phyloP scores from a whole-genome alignment of 2,113 vertebrate genomes.

The Ageneiosus marmoratus region DNA sequence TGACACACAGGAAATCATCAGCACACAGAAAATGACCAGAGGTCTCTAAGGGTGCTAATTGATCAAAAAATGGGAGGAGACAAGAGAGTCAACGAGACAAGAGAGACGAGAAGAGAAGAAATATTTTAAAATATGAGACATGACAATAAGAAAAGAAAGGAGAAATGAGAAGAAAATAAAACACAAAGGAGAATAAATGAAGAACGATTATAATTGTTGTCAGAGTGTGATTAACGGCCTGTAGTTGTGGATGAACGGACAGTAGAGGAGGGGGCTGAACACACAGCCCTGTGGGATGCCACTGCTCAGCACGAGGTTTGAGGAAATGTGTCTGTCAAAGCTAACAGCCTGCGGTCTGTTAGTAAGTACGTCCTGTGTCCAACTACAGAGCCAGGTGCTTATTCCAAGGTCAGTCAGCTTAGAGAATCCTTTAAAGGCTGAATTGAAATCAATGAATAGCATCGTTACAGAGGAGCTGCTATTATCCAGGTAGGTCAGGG shows the following conservation, averaged over 20 bases:
- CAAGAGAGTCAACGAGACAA: no score
- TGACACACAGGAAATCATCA: slow-evolving; percentile 25
- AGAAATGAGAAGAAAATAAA: no score
- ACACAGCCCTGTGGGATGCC: background rate
- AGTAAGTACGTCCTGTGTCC: background rate
- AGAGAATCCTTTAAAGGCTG: background rate
- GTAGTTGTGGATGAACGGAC: background rate
- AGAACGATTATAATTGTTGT: background rate
- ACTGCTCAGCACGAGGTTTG: background rate
- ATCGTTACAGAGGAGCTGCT: background rate
- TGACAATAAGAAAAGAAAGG: no score
- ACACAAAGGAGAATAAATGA: no score
- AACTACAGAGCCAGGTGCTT: background rate
- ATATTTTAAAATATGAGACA: background rate
- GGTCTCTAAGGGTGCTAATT: slow-evolving; percentile 19
- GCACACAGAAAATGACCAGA: slow-evolving; percentile 16
- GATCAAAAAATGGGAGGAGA: background rate
- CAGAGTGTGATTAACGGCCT: background rate
- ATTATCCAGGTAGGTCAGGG: background rate
- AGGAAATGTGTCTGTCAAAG: background rate
- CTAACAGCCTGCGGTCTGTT: background rate
- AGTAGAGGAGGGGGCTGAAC: background rate
- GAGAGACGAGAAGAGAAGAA: background rate
- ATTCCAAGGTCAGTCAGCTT: background rate
- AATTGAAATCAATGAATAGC: background rate